These are phyloP conservation scores for Artemia franciscana DNA, from an alignment of 1,140 invertebrate species.

Conservation along the genomic window DNA sequence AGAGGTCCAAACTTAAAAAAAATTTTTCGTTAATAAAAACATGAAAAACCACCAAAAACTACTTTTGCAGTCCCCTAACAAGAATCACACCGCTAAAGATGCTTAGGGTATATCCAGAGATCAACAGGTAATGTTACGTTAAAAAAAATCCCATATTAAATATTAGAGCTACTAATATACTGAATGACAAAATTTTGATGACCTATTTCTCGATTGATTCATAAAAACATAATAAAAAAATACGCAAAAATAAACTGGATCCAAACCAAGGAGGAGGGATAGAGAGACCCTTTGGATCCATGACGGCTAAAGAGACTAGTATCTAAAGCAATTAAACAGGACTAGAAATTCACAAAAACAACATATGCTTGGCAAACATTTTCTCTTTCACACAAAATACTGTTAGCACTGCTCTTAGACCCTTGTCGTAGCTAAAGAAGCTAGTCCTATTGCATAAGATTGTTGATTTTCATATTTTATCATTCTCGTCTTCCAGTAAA, in stretches of 20 bases:
- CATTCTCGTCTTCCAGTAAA: too few relatives aligned
- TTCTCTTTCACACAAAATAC: not conserved
- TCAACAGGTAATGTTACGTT: not conserved
- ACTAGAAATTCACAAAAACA: not conserved
- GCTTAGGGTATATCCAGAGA: not conserved
- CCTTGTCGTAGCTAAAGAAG: too few relatives aligned
- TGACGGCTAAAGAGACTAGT: not conserved
- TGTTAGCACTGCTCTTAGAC: too few relatives aligned
- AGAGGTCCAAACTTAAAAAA: slow-evolving; percentile 15
- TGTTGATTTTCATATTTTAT: too few relatives aligned
- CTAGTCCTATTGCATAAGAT: too few relatives aligned
- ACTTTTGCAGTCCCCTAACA: not conserved
- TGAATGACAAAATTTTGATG: not conserved
- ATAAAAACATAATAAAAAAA: not conserved
- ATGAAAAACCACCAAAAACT: not conserved
- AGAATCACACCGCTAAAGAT: not conserved
- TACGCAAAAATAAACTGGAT: too few relatives aligned
- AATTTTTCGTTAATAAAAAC: not conserved
- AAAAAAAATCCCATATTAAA: not conserved
- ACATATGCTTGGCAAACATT: not conserved
- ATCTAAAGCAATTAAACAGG: not conserved
- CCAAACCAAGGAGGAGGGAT: too few relatives aligned
- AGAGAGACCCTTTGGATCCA: too few relatives aligned
- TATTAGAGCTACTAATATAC: not conserved
- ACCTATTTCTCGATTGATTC: not conserved